A percentile compares a stretch with the other conserved stretches of the same genome.
Evolutionary conservation across 1,140 invertebrate genomes (phyloP).

Genomic region (Pseudomyrmex dendroicus): DNA sequence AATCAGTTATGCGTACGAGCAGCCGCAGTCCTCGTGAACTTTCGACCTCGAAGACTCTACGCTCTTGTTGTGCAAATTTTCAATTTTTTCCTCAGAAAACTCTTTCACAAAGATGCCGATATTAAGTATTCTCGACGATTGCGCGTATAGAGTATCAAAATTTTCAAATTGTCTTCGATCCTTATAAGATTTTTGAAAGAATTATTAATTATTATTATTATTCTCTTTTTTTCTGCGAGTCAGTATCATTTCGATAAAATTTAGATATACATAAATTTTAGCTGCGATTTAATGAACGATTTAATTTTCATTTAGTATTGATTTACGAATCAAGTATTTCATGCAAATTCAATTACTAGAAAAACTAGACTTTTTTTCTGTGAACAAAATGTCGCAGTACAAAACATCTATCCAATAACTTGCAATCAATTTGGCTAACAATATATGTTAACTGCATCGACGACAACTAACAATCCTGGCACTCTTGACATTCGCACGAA

Average conservation of each 20-base stretch:
- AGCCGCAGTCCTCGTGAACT: slow-evolving; percentile 55
- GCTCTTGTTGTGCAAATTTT: slow-evolving; percentile 16
- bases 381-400: not conserved
- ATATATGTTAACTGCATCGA: not conserved
- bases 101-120: not conserved
- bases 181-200: not conserved
- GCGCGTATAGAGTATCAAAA: not conserved
- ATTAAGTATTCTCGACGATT: slow-evolving; percentile 1
- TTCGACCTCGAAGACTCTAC: slow-evolving; percentile 43
- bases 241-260: too few species aligned
- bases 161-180: not conserved
- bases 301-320: too few species aligned
- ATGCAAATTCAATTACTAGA: not conserved
- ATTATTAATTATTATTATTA: not conserved
- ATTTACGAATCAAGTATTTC: too few species aligned
- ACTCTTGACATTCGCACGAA: not conserved
- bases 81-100: not conserved
- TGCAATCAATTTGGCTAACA: not conserved
- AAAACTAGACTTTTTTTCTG: not conserved
- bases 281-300: too few species aligned
- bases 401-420: too few species aligned
- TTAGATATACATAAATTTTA: too few species aligned
- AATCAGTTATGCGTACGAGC: slow-evolving; percentile 32
- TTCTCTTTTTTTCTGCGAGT: too few species aligned
- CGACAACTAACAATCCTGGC: not conserved